Percentiles rank a stretch among this genome's conserved stretches.
These are phyloP conservation scores for Tupiocoris notatus DNA, from an alignment of 2,888 invertebrate species.

Conservation along the genomic window DNA sequence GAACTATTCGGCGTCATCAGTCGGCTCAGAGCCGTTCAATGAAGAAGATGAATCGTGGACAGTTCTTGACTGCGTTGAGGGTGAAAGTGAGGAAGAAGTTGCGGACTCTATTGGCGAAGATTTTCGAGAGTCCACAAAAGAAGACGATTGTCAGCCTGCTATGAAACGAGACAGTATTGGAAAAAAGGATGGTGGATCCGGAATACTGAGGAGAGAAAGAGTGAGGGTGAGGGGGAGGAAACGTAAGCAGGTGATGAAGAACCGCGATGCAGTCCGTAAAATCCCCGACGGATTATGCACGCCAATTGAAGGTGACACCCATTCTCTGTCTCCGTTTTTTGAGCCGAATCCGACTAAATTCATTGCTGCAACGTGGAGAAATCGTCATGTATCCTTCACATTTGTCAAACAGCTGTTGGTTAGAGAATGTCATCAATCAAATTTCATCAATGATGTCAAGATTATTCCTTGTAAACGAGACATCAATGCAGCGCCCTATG, in stretches of 20 bases:
- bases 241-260: background rate
- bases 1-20: background rate
- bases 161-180: too few relatives aligned
- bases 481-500: background rate
- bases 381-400: background rate
- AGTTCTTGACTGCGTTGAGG: background rate
- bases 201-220: background rate
- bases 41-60: background rate
- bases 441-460: background rate
- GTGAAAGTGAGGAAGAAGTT: background rate
- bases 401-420: background rate
- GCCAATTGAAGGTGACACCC: background rate
- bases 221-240: background rate
- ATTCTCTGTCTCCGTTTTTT: background rate
- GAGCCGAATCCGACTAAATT: background rate
- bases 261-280: background rate
- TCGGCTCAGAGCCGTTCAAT: background rate
- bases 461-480: background rate
- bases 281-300: background rate
- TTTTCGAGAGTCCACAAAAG: background rate
- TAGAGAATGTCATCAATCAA: background rate
- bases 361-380: background rate
- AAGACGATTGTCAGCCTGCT: background rate
- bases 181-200: too few relatives aligned
- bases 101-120: background rate